Percentiles rank a stretch among this genome's conserved stretches.
These are phyloP conservation scores for Philotrypesis tridentata DNA, from an alignment of 1,140 invertebrate species.

Conservation along the genomic window DNA sequence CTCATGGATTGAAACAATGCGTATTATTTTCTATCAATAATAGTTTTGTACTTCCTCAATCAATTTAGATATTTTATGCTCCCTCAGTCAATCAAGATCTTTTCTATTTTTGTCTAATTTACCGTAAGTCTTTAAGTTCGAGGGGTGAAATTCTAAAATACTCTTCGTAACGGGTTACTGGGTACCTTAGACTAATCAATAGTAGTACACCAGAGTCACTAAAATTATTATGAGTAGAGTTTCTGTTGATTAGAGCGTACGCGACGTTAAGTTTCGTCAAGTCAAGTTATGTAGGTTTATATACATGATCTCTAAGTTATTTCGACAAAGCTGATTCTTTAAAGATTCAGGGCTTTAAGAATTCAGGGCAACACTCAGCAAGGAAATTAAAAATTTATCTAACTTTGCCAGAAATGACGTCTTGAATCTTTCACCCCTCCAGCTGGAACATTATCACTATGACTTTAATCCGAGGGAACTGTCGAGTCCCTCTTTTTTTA, in stretches of 20 bases:
- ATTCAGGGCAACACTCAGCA: neutral
- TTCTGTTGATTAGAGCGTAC: neutral
- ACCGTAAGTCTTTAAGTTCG: neutral
- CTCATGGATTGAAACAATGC: too few species aligned
- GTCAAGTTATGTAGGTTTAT: neutral
- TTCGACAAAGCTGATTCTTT: neutral
- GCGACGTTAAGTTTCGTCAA: neutral
- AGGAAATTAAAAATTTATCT: neutral
- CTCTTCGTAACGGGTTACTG: neutral
- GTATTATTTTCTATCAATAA: too few species aligned
- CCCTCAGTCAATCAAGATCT: too few species aligned
- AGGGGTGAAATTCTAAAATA: neutral
- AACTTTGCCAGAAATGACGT: neutral
- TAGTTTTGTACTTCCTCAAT: too few species aligned
- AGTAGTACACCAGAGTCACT: neutral
- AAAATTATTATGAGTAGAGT: constrained; percentile 22
- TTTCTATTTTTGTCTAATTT: neutral
- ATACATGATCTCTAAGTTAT: neutral
- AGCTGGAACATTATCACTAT: neutral
- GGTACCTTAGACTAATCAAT: constrained; percentile 13
- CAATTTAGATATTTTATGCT: too few species aligned
- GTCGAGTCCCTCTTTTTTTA: neutral
- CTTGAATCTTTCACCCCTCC: neutral
- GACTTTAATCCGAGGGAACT: neutral
- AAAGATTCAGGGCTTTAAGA: neutral